phyloP scores from a whole-genome alignment of 1,140 invertebrate genomes.

The Drosophila ercepeae region DNA sequence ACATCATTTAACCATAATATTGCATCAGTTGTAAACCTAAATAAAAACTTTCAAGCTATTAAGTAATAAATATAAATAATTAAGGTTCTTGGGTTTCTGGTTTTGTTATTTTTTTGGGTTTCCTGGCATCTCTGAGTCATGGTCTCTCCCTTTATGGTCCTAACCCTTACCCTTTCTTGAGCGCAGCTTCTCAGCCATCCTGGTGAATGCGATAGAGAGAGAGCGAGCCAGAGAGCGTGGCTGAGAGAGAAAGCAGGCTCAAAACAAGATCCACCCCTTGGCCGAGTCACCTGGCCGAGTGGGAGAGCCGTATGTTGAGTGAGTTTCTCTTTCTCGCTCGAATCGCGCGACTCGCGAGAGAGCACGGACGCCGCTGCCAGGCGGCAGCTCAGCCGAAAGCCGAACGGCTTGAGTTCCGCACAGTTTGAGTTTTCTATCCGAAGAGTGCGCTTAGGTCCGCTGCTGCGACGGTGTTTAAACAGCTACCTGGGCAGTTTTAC shows the following conservation, averaged over 20 bases:
- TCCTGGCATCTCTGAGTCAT: constrained; percentile 19
- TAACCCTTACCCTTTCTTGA: constrained; percentile 20
- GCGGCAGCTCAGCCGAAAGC: constrained; percentile 49
- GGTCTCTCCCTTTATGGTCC: constrained; percentile 9
- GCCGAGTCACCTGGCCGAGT: constrained; percentile 47
- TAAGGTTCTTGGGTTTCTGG: not conserved
- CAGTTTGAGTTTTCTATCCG: constrained; percentile 77
- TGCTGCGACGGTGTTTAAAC: constrained; percentile 72
- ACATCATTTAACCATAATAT: not conserved
- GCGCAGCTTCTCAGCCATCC: constrained; percentile 11
- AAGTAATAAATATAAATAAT: constrained; percentile 1
- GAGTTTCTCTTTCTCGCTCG: constrained; percentile 2
- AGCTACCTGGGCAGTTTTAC: constrained; percentile 44
- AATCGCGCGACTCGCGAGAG: constrained; percentile 14
- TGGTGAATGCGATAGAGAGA: not conserved
- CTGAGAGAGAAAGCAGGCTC: constrained; percentile 12
- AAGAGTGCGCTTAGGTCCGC: constrained; percentile 80
- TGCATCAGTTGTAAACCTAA: not conserved
- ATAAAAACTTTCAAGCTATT: not conserved
- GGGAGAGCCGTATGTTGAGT: not conserved
- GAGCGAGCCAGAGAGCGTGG: not conserved
- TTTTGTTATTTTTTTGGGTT: constrained; percentile 10
- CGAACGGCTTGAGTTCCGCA: constrained; percentile 20
- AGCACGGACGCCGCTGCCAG: constrained; percentile 1
- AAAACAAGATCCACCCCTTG: constrained; percentile 69